Evolutionary conservation across 2,797 vertebrate genomes (phyloP).

Genomic region (Macropus fuliginosus): DNA sequence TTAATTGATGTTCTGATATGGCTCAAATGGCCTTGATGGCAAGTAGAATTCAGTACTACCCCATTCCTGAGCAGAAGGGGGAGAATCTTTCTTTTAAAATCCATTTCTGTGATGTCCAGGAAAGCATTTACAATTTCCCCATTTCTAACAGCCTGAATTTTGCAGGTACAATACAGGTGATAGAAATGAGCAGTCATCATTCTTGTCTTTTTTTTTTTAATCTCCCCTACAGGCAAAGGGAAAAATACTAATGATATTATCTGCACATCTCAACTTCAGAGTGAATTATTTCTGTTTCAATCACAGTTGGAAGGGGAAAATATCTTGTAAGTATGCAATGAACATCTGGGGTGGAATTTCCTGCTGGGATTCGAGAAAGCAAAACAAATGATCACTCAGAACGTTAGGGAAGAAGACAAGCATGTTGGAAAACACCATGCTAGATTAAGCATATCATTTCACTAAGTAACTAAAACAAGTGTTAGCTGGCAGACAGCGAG

Average conservation of each 20-base stretch:
- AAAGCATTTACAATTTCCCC: background rate
- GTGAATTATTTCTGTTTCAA: background rate
- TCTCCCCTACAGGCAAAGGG: background rate
- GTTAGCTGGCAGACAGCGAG: background rate
- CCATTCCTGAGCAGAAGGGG: background rate
- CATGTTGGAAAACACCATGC: slow-evolving; percentile 4
- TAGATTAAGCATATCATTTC: background rate
- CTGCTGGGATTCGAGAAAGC: background rate
- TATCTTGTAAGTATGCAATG: background rate
- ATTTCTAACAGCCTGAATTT: background rate
- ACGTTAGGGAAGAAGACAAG: background rate
- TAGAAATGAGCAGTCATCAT: background rate
- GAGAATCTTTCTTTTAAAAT: background rate
- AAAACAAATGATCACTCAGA: background rate
- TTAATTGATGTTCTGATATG: background rate
- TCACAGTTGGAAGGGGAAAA: background rate
- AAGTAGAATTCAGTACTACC: background rate
- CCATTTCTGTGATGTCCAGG: background rate
- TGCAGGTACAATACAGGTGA: background rate
- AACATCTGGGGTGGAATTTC: background rate
- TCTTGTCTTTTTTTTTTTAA: background rate
- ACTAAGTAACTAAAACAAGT: background rate
- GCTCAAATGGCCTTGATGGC: background rate
- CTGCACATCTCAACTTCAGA: background rate
- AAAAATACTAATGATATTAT: background rate